These are phyloP conservation scores for Siphamia tubifer DNA, from an alignment of 2,113 vertebrate genomes.

Conservation along the genomic window DNA sequence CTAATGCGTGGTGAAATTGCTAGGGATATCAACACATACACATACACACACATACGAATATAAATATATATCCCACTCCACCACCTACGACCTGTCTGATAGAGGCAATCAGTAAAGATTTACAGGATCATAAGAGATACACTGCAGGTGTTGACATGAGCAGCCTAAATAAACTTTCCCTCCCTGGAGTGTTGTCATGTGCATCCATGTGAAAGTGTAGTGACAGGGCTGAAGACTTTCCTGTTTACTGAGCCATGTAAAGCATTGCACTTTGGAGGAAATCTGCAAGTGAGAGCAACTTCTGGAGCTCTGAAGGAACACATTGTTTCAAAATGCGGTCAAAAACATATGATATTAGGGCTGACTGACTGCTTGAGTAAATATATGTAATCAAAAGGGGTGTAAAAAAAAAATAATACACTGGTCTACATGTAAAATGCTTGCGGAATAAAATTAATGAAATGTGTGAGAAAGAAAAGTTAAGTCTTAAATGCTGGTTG, in stretches of 20 bases:
- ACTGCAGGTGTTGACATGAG: constrained; percentile 28
- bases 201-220: neutral
- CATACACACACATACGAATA: neutral
- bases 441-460: no score
- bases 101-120: constrained; percentile 23
- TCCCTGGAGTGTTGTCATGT: neutral
- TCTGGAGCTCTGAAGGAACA: neutral
- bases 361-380: no score
- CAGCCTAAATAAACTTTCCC: constrained; percentile 1
- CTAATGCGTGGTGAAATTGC: constrained; percentile 40
- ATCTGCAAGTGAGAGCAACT: neutral
- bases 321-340: constrained; percentile 3
- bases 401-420: no score
- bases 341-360: neutral
- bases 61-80: neutral
- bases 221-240: neutral
- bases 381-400: no score
- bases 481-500: no score
- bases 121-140: constrained; percentile 24
- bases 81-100: neutral
- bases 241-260: neutral
- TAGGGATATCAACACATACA: neutral
- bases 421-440: no score
- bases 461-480: no score
- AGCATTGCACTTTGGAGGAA: neutral